A percentile compares a stretch with the other conserved stretches of the same genome.
Evolutionary conservation across 1,140 invertebrate genomes (phyloP).

Genomic region (Himalopsyche phryganea): DNA sequence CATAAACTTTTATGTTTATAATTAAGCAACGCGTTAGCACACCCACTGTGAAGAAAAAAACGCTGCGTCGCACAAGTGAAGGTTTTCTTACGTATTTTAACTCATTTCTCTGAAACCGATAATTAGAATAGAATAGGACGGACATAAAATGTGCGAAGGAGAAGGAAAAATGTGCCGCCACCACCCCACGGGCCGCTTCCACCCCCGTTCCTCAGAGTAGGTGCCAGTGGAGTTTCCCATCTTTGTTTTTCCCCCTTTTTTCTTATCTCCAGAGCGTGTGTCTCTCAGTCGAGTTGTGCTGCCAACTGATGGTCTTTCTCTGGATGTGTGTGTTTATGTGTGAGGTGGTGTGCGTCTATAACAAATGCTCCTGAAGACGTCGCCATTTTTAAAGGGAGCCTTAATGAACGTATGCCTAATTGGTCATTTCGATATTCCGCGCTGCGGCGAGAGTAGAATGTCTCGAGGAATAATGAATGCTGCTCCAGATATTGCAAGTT

Average conservation of each 20-base stretch:
- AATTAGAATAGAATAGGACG: conserved; percentile 35
- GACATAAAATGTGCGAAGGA: conserved; percentile 20
- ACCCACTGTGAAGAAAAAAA: conserved; percentile 29
- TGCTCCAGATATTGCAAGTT: too few species aligned
- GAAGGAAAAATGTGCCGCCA: conserved; percentile 11
- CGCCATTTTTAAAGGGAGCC: conserved; percentile 27
- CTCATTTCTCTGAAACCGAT: conserved; percentile 36
- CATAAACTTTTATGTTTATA: too few species aligned
- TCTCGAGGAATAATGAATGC: too few species aligned
- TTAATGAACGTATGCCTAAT: conserved; percentile 29
- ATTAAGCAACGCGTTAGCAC: background rate
- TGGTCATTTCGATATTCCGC: conserved; percentile 22
- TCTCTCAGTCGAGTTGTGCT: conserved; percentile 31
- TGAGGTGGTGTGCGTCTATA: conserved; percentile 7
- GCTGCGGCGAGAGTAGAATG: background rate
- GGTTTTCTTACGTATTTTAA: conserved; percentile 33
- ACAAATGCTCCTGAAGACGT: conserved; percentile 27
- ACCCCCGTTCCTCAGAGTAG: background rate
- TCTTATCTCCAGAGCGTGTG: conserved; percentile 34
- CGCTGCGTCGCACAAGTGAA: conserved; percentile 30
- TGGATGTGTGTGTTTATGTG: conserved; percentile 1
- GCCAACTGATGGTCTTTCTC: conserved; percentile 11
- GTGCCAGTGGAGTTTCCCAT: conserved; percentile 25
- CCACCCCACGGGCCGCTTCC: background rate
- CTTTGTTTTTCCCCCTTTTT: conserved; percentile 35